Percentiles rank a stretch among this genome's conserved stretches.
These are phyloP conservation scores for Myripristis jacobus DNA, from an alignment of 2,797 vertebrate species.

Conservation along the genomic window DNA sequence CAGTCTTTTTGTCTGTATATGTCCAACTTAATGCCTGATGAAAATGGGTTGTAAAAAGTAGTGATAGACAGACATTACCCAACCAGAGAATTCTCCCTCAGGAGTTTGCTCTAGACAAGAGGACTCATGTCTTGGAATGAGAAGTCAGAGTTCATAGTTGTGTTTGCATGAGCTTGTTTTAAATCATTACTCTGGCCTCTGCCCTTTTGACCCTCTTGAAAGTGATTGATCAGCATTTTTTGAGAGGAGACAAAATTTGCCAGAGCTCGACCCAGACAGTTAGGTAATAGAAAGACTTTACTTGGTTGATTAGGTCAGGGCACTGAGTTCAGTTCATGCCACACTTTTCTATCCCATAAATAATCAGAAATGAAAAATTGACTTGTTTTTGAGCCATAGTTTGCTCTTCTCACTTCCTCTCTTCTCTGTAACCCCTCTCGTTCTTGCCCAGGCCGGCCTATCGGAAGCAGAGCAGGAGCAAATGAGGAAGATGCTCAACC, in stretches of 20 bases:
- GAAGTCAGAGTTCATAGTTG: slow-evolving; percentile 39
- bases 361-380: neutral
- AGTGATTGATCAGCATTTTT: slow-evolving; percentile 33
- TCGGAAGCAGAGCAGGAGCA: slow-evolving; percentile 96
- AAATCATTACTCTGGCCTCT: slow-evolving; percentile 46
- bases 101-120: slow-evolving; percentile 36
- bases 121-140: slow-evolving; percentile 22
- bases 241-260: slow-evolving; percentile 20
- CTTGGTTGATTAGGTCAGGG: slow-evolving; percentile 21
- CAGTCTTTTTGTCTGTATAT: neutral
- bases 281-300: slow-evolving; percentile 24
- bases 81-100: slow-evolving; percentile 39
- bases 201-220: slow-evolving; percentile 41
- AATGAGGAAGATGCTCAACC: slow-evolving; percentile 99
- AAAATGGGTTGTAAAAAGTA: neutral
- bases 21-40: neutral
- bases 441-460: slow-evolving; percentile 88
- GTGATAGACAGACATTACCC: neutral
- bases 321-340: neutral
- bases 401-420: neutral
- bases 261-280: slow-evolving; percentile 29
- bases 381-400: neutral
- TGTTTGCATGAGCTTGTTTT: slow-evolving; percentile 46
- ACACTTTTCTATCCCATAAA: neutral
- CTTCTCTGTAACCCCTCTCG: neutral